Base-by-base conservation (phyloP, 2,888 invertebrate species). In the Plutella xylostella region DNA sequence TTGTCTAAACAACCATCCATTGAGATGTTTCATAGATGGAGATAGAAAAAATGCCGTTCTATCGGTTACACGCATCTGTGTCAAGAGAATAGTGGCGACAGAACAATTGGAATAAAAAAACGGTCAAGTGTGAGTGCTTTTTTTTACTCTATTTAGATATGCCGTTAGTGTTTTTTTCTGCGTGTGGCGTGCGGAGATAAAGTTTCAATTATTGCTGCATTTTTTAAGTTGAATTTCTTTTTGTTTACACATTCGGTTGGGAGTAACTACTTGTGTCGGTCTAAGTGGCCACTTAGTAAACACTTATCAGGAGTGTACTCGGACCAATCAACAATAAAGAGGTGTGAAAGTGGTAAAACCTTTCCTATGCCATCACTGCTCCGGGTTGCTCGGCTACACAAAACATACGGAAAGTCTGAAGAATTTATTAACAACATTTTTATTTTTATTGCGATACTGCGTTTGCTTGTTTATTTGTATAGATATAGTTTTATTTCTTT, bases 281-380 rank as follows among this genome's bases (percentile, higher is more conserved):
- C 31, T 49, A 42, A 48, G 46, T 49, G 48, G 46, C 38, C 52
- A 54, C 49, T 51, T 50, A 49, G 45, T 25, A 25, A 30, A 40
- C 43, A 46, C 46, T 43, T 43, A 46, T 43, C 38, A 20, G 33
- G 25, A 20, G 42, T 46, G 21, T 31, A n/a, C 42, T 42, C 17
- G 7, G 30, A 44, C 38, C 42, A 41, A 22, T 22, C 31, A 22
- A 43, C 42, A 45, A 37, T 18, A 44, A 40, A 25, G 15, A 48
- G 45, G 52, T 53, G 54, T 53, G 54, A 53, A 54, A 53, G 52
- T 51, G 49, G 51, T 30, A 42, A 42, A n/a, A n/a, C n/a, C n/a
- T n/a, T n/a, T n/a, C n/a, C n/a, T n/a, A n/a, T n/a, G n/a, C n/a
- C n/a, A n/a, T n/a, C n/a, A n/a, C n/a, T n/a, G n/a, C n/a, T n/a